Percentiles rank a stretch among this genome's conserved stretches.
phyloP scores from a whole-genome alignment of 1,140 invertebrate genomes.

The Euborellia annulipes region DNA sequence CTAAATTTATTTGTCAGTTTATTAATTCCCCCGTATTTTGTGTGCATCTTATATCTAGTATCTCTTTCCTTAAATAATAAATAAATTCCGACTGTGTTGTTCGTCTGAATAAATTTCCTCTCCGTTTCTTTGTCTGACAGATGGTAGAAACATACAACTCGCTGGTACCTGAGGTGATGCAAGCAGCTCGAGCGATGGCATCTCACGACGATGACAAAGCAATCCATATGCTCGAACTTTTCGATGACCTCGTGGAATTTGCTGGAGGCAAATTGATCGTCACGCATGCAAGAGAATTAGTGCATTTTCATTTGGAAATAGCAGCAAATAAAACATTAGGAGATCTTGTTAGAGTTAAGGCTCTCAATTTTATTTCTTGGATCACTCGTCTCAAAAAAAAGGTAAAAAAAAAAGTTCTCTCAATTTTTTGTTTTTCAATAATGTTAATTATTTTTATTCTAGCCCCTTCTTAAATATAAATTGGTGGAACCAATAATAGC shows the following conservation, averaged over 20 bases:
- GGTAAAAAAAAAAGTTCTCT: too few species aligned
- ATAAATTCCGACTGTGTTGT: too few species aligned
- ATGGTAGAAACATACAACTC: conserved; percentile 41
- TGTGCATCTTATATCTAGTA: too few species aligned
- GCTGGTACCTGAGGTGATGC: conserved; percentile 43
- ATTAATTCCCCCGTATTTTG: too few species aligned
- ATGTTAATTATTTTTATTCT: conserved; percentile 13
- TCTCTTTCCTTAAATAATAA: too few species aligned
- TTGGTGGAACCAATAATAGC: conserved; percentile 52
- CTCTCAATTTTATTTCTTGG: conserved; percentile 45
- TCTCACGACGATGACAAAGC: conserved; percentile 38
- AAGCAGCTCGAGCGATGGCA: conserved; percentile 36
- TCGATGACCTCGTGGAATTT: conserved; percentile 55
- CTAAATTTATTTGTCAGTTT: too few species aligned
- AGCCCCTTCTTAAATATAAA: conserved; percentile 54
- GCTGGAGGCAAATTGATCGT: conserved; percentile 42
- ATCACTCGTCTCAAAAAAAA: conserved; percentile 54
- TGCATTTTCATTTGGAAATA: conserved; percentile 50
- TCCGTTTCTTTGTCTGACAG: conserved; percentile 20
- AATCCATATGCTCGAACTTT: conserved; percentile 47
- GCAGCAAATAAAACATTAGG: conserved; percentile 35
- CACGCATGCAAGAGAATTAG: conserved; percentile 43
- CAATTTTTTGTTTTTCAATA: too few species aligned
- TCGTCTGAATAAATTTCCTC: neutral
- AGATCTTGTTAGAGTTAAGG: conserved; percentile 44